Evolutionary conservation across 2,888 invertebrate genomes (phyloP), one percentile per base, ranked within the genome.

Genomic region (Cosmia pyralina): DNA sequence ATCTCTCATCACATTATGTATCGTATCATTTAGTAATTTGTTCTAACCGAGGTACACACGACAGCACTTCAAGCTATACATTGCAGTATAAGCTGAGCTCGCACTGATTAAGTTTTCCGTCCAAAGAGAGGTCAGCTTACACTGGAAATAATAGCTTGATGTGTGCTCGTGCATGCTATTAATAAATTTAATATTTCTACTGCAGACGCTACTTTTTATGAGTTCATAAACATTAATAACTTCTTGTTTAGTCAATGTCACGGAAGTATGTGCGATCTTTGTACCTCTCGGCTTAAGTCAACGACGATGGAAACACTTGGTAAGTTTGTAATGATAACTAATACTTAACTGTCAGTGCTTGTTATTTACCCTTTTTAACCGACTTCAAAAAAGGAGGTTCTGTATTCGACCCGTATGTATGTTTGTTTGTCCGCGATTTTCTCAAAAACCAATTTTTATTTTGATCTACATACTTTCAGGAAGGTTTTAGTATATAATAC

Each of bases 221-320:
- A 58, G 38, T 19, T 63, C 57, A 58, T 76, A 48, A 58, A 58
- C 64, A 72, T 52, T 77, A 60, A 64, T 77, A 67, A 57, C n/a
- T 60, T 1, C 63, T 55, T 60, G 55, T 58, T n/a, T 58, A 34
- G 34, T 58, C 83, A 80, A 80, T 72, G 83, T 66, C 83, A 69
- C 11, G 57, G 44, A 13, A 65, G 69, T 69, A 64, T 19, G 13
- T 11, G 1, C 52, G 68, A 77, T n/a, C 82, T 79, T 82, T 79
- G 82, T 44, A 72, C 79, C n/a, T 17, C 53, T 71, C 44, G 48
- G 34, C 60, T 62, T 50, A 52, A 57, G 44, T 63, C 48, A 53
- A 59, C 44, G 55, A 72, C 34, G 67, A 11, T 1, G 10, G 58
- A 52, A 55, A 63, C 60, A 77, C 72, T 69, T 62, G 63, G 44